Evolutionary conservation across 2,888 invertebrate species (phyloP).

Genomic region (Penaeus monodon): DNA sequence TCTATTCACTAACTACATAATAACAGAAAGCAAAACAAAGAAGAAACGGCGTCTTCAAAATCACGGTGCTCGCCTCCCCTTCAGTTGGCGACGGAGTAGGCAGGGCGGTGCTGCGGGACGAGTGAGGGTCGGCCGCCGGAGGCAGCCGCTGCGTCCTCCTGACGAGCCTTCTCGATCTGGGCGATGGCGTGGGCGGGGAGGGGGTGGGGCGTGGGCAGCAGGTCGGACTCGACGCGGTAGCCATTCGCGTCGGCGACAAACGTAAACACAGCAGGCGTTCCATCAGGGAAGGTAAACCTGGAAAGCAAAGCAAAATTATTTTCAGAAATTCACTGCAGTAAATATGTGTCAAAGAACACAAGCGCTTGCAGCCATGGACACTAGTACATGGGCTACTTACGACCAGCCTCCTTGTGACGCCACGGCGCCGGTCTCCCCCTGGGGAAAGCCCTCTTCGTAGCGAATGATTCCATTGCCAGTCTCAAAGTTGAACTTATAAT

Average conservation of each 20-base stretch:
- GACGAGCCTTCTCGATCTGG: constrained; percentile 32
- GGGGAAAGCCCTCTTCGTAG: constrained; percentile 32
- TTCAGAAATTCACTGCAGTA: no score
- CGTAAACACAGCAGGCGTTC: constrained; percentile 52
- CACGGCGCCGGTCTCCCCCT: constrained; percentile 49
- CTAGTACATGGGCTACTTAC: constrained; percentile 12
- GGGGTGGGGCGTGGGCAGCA: constrained; percentile 41
- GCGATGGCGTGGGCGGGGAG: constrained; percentile 29
- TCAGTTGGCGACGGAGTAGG: no score
- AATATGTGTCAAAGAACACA: no score
- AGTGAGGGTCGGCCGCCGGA: no score
- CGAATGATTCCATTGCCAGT: constrained; percentile 48
- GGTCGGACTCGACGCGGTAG: constrained; percentile 54
- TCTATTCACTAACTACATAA: no score
- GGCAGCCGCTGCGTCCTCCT: constrained; percentile 16
- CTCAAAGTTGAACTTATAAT: constrained; percentile 51
- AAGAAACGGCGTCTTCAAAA: no score
- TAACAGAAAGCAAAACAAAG: no score
- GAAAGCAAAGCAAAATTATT: neutral
- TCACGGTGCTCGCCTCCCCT: no score
- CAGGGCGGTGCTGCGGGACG: no score
- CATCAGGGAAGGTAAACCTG: constrained; percentile 60
- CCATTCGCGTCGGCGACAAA: constrained; percentile 56
- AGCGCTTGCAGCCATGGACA: no score
- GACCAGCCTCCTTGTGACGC: constrained; percentile 39